phyloP scores from a whole-genome alignment of 2,888 invertebrate species.

The Bibio marci region DNA sequence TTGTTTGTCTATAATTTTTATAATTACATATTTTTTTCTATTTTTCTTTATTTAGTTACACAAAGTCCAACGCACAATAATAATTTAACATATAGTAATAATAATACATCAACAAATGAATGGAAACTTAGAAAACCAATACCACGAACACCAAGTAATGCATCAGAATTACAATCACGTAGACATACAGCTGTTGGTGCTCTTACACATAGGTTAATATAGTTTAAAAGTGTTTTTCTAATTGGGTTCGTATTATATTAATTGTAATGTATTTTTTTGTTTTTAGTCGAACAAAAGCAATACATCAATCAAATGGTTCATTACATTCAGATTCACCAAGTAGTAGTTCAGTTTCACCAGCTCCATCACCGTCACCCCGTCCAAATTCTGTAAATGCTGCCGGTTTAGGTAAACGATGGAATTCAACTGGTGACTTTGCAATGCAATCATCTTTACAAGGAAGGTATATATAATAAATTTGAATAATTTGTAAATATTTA shows the following conservation, averaged over 20 bases:
- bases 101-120: constrained; percentile 25
- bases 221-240: no score
- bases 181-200: constrained; percentile 5
- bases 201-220: no score
- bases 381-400: constrained; percentile 40
- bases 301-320: constrained; percentile 64
- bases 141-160: constrained; percentile 20
- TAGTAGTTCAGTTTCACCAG: constrained; percentile 69
- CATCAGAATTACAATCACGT: constrained; percentile 4
- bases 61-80: constrained; percentile 12
- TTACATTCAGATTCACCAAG: constrained; percentile 70
- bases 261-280: neutral
- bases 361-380: constrained; percentile 57
- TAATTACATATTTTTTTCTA: neutral
- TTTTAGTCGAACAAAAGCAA: constrained; percentile 10
- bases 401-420: constrained; percentile 55
- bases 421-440: constrained; percentile 69
- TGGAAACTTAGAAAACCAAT: constrained; percentile 37
- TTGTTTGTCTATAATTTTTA: neutral
- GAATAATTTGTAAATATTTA: neutral
- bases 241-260: no score
- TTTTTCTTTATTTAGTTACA: constrained; percentile 9
- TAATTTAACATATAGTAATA: neutral
- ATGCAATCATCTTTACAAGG: constrained; percentile 26
- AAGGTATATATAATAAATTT: constrained; percentile 12